Evolutionary conservation across 2,888 invertebrate genomes (phyloP), one percentile per base, ranked within the genome.

Genomic region (Amorpha juglandis): DNA sequence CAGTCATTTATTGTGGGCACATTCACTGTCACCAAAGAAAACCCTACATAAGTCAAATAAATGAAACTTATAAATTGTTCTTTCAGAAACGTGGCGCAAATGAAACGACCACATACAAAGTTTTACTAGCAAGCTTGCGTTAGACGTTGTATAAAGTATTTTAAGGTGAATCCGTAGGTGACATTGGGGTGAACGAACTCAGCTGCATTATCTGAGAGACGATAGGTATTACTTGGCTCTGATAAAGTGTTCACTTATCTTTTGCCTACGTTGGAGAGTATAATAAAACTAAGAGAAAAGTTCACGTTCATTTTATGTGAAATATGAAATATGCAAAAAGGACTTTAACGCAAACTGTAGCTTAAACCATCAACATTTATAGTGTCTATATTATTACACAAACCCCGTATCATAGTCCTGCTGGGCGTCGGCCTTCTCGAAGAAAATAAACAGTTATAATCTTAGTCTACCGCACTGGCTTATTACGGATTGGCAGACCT

Each of bases 151-250:
- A 19, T 19, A 42, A 58, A 58, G 42, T 58, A 58, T 58, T 52
- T 12, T 33, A 16, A n/a, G 58, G 42, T 58, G 58, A 58, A 9
- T 19, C 19, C 38, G 58, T 58, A 58, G 38, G 19, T 58, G 58
- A 58, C 58, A 58, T 19, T 19, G 19, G 19, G 58, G 19, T 58
- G 58, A 58, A 58, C 42, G 58, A 16, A 38, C 58, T 52, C 27
- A 14, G 12, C 21, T 53, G 12, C 35, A 55, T 38, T 58, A 58
- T 58, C 42, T 19, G 55, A 4, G 58, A 52, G 52, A 14, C 16
- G 42, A 58, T 58, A 19, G 58, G 19, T 58, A 19, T 19, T 42
- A 19, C 38, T n/a, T 48, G 6, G 16, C 38, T 35, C 58, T 58
- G 8, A 12, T 12, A 58, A 42, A 42, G 19, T 19, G 58, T 42